phyloP scores from a whole-genome alignment of 2,888 invertebrate species.

The Micoletzkya japonica region DNA sequence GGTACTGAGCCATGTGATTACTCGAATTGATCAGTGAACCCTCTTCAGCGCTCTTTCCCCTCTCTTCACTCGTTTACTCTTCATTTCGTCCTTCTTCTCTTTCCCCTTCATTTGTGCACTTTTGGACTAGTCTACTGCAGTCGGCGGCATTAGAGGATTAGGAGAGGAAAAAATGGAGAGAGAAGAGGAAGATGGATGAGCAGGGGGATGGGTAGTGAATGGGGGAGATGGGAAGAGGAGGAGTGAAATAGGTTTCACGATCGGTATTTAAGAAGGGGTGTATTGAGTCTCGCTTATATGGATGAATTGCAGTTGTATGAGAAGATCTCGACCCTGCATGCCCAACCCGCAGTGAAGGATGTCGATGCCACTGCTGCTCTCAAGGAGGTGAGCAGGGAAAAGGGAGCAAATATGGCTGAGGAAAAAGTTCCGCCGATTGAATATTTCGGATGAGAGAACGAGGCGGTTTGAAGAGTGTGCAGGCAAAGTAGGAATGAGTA shows the following conservation, averaged over 20 bases:
- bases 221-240: too few relatives aligned
- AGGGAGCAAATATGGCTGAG: too few relatives aligned
- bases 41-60: neutral
- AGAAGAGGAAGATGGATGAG: neutral
- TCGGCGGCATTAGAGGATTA: too few relatives aligned
- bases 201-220: neutral
- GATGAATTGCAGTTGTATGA: constrained; percentile 62
- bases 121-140: neutral
- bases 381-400: constrained; percentile 57
- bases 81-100: neutral
- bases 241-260: constrained; percentile 5
- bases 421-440: too few relatives aligned
- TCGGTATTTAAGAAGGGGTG: too few relatives aligned
- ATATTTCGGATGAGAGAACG: too few relatives aligned
- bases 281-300: neutral
- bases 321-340: constrained; percentile 55
- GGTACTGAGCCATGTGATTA: too few relatives aligned
- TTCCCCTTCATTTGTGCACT: neutral
- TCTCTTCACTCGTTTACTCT: constrained; percentile 9
- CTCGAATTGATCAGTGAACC: neutral
- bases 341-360: constrained; percentile 50
- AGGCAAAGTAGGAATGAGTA: too few relatives aligned
- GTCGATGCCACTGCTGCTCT: constrained; percentile 51
- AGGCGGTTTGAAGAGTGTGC: too few relatives aligned
- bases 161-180: neutral